phyloP scores from a whole-genome alignment of 2,888 invertebrate species.

The Nomada fabriciana region DNA sequence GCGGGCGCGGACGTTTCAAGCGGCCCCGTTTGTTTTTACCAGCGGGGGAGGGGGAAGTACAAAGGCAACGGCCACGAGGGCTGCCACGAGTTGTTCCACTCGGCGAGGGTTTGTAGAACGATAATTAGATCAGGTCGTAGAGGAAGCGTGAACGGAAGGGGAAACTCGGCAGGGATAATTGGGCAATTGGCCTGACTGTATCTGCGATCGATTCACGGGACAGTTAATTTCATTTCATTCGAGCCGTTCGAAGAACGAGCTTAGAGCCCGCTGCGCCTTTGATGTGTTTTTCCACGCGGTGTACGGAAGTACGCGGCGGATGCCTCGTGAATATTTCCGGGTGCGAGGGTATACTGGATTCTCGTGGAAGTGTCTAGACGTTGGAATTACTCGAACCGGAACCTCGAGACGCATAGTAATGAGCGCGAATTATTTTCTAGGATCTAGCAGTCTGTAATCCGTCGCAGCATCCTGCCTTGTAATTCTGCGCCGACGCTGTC shows the following conservation, averaged over 20 bases:
- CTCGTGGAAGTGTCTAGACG: constrained; percentile 30
- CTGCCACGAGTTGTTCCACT: constrained; percentile 51
- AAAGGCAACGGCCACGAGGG: constrained; percentile 57
- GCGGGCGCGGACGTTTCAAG: constrained; percentile 16
- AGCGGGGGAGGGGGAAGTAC: constrained; percentile 52
- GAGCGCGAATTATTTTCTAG: constrained; percentile 49
- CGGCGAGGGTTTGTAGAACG: constrained; percentile 69
- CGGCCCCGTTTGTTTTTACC: constrained; percentile 50
- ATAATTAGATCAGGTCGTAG: constrained; percentile 77
- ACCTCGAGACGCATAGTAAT: constrained; percentile 36
- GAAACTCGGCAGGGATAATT: constrained; percentile 68
- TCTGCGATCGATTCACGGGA: constrained; percentile 68
- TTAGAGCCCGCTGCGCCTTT: constrained; percentile 8
- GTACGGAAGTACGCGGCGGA: not conserved
- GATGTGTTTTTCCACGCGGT: constrained; percentile 9
- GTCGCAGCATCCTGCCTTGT: constrained; percentile 8
- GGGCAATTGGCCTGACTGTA: constrained; percentile 74
- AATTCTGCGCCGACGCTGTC: constrained; percentile 31
- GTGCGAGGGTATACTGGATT: not conserved
- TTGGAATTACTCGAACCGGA: constrained; percentile 27
- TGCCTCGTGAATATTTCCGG: constrained; percentile 27
- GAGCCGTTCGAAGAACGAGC: constrained; percentile 50
- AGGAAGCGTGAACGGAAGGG: constrained; percentile 65
- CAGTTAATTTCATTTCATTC: constrained; percentile 78
- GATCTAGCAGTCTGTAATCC: constrained; percentile 33